These are phyloP conservation scores for Ascaphus truei DNA, from an alignment of 2,113 vertebrate species.

Conservation along the genomic window DNA sequence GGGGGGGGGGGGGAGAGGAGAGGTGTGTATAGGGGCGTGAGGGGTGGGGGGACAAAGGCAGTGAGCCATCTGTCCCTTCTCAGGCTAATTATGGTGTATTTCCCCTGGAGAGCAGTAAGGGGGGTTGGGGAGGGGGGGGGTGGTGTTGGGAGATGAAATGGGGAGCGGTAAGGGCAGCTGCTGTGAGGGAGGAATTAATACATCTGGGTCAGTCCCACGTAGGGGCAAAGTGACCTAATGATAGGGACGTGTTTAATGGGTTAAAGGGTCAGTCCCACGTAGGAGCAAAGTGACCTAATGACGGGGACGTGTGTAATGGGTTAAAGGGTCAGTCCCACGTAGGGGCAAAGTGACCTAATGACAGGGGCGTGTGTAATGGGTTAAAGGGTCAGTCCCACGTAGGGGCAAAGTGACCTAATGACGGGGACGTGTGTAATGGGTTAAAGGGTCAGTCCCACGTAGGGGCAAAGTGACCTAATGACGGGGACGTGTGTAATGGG, in stretches of 20 bases:
- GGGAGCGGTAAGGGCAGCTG: conserved; percentile 33
- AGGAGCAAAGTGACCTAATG: conserved; percentile 17
- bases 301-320: neutral
- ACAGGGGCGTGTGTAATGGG: conserved; percentile 9
- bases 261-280: conserved; percentile 6
- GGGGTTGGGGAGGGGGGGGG: neutral
- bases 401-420: too few relatives aligned
- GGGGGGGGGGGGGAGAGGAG: neutral
- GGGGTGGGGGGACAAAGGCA: conserved; percentile 12
- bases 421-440: too few relatives aligned
- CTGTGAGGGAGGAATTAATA: too few relatives aligned
- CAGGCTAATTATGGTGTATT: conserved; percentile 34
- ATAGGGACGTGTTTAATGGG: too few relatives aligned
- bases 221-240: conserved; percentile 20
- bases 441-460: too few relatives aligned
- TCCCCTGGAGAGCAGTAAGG: conserved; percentile 18
- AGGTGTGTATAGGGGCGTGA: neutral
- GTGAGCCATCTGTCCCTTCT: conserved; percentile 29
- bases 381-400: too few relatives aligned
- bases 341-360: neutral
- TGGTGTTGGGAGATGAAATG: too few relatives aligned
- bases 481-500: too few relatives aligned
- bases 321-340: neutral
- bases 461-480: too few relatives aligned
- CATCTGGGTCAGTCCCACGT: neutral